Base-by-base conservation (phyloP, 2,797 vertebrate species). In the Cygnus olor region DNA sequence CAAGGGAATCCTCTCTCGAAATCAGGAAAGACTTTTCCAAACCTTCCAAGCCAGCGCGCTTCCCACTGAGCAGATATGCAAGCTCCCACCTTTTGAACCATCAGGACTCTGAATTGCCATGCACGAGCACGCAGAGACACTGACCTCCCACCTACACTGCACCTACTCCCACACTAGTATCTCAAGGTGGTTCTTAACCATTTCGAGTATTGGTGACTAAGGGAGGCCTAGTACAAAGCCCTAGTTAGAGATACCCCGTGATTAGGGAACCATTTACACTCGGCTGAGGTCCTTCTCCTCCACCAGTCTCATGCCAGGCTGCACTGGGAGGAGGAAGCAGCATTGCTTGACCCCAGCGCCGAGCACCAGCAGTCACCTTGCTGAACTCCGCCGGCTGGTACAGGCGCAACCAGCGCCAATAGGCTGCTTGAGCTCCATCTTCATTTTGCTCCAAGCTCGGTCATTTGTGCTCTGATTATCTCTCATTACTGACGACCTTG, bases 401-500 rank as follows among this genome's bases (percentile, higher is more conserved):
- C 77, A 57, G 11, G 19, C 85, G 78, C 89, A 91, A 72, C 93
- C 88, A 89, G 89, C 24, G 4, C 40, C 0, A 2, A 79, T 47
- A 2, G 6, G 82, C 79, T 82, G 63, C 94, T 85, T 49, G 9
- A 58, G 79, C 90, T 95, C 95, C 87, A 88, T 96, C 96, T 96
- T 96, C 85, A 54, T 94, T 97, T 92, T 90, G 90, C 95, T 97
- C 91, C 85, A 96, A 97, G 96, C 94, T 95, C 13, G 63, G 63
- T 97, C 96, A 94, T 97, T 96, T 97, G 95, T 94, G 97, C 95
- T 97, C 96, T 97, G 97, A 97, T 97, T 96, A 97, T 96, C 97
- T 95, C 96, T 97, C 97, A 98, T 98, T 98, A 98, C 95, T 90
- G 96, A 97, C 90, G 96, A 98, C 97, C 97, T 97, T 97, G 96